Conservation (phyloP, 2,113 vertebrate species). For the Sebastes fasciatus region DNA sequence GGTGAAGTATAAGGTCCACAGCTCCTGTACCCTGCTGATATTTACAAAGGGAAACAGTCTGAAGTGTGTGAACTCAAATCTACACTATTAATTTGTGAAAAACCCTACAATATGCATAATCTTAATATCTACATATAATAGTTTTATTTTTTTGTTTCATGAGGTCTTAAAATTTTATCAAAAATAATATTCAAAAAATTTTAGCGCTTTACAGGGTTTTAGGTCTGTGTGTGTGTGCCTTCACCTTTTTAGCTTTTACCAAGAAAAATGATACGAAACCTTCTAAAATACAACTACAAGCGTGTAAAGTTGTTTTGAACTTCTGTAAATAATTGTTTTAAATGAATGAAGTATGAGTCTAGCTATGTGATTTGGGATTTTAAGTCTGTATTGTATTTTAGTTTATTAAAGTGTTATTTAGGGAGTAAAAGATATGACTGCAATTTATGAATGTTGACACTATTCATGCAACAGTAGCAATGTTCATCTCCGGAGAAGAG, state of each 20-base stretch:
- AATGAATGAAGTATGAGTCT: conserved; percentile 16
- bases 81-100: not conserved
- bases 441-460: conserved; percentile 28
- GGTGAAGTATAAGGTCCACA: not conserved
- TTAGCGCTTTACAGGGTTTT: not conserved
- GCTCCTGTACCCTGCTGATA: not conserved
- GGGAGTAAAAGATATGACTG: not conserved
- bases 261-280: not conserved
- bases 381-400: conserved; percentile 4
- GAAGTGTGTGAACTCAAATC: not conserved
- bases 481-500: not conserved
- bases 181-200: not conserved
- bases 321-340: conserved; percentile 25
- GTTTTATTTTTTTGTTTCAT: not conserved
- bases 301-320: conserved; percentile 16
- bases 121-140: not conserved
- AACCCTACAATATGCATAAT: not conserved
- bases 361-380: not conserved
- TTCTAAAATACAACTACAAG: not conserved
- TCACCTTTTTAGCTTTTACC: not conserved
- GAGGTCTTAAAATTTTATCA: not conserved
- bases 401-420: conserved; percentile 23
- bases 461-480: not conserved
- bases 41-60: not conserved
- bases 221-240: not conserved